Evolutionary conservation across 2,113 vertebrate genomes (phyloP).

Genomic region (Indicator indicator): DNA sequence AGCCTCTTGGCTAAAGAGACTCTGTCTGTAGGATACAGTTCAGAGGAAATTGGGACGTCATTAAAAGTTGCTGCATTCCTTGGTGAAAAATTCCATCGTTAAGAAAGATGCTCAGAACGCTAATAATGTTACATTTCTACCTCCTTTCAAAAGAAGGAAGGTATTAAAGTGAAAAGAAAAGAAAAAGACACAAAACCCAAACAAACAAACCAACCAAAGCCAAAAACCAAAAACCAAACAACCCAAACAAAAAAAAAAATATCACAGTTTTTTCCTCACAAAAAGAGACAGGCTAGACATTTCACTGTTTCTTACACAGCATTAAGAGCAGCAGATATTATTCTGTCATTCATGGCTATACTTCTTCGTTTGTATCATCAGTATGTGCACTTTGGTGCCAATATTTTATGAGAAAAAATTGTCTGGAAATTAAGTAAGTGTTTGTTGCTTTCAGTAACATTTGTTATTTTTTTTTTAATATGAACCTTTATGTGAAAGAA

Average conservation of each 20-base stretch:
- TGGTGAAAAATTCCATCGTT: not conserved
- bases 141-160: not conserved
- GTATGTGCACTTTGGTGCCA: not conserved
- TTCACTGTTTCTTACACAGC: not conserved
- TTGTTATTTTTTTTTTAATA: not conserved
- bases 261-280: not conserved
- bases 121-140: not conserved
- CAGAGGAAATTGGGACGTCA: not conserved
- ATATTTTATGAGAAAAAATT: not conserved
- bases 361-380: not conserved
- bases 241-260: not conserved
- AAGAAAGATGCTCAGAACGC: not conserved
- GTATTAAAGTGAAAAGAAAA: not conserved
- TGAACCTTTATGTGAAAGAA: not conserved
- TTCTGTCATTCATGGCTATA: not conserved
- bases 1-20: not conserved
- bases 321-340: not conserved
- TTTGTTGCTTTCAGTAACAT: not conserved
- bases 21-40: not conserved
- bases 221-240: not conserved
- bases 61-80: not conserved
- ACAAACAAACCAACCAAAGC: too few relatives aligned
- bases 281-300: not conserved
- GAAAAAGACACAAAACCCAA: not conserved
- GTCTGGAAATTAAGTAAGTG: not conserved